Evolutionary conservation across 2,888 invertebrate genomes (phyloP).

Genomic region (Eristalis pertinax): DNA sequence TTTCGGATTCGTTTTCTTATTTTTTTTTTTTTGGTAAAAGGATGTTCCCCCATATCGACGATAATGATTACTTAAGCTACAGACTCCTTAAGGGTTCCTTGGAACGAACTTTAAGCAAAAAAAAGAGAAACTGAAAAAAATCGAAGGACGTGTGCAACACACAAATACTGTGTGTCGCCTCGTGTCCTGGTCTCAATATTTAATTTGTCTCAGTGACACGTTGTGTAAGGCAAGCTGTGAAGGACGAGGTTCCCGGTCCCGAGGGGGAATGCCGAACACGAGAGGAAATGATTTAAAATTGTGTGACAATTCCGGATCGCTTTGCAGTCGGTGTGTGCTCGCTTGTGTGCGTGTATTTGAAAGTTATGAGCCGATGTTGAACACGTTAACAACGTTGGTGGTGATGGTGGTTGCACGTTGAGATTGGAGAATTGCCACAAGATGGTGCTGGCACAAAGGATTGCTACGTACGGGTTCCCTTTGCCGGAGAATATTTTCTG

Average conservation of each 20-base stretch:
- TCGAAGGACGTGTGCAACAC: slow-evolving; percentile 15
- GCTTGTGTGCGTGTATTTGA: slow-evolving; percentile 4
- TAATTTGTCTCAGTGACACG: slow-evolving; percentile 60
- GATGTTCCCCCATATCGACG: slow-evolving; percentile 43
- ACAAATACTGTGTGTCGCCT: slow-evolving; percentile 5
- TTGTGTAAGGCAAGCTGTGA: slow-evolving; percentile 62
- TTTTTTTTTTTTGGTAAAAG: slow-evolving; percentile 8
- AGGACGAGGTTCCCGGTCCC: neutral
- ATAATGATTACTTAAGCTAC: slow-evolving; percentile 56
- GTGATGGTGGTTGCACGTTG: slow-evolving; percentile 45
- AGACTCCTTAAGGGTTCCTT: slow-evolving; percentile 4
- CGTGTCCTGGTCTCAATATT: slow-evolving; percentile 36
- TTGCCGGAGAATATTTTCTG: slow-evolving; percentile 50
- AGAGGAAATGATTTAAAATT: slow-evolving; percentile 65
- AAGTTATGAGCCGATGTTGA: slow-evolving; percentile 47
- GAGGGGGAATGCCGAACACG: slow-evolving; percentile 14
- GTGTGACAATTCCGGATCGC: slow-evolving; percentile 52
- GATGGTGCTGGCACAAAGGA: slow-evolving; percentile 65
- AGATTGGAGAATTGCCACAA: slow-evolving; percentile 67
- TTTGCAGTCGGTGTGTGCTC: neutral
- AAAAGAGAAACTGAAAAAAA: neutral
- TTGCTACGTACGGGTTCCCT: slow-evolving; percentile 32
- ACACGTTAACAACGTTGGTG: slow-evolving; percentile 42
- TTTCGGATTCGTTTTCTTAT: neutral
- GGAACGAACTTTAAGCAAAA: neutral